Percentiles rank a stretch among this genome's conserved stretches.
Evolutionary conservation across 2,113 vertebrate genomes (phyloP).

Genomic region (Xenotilapia flavipinnis): DNA sequence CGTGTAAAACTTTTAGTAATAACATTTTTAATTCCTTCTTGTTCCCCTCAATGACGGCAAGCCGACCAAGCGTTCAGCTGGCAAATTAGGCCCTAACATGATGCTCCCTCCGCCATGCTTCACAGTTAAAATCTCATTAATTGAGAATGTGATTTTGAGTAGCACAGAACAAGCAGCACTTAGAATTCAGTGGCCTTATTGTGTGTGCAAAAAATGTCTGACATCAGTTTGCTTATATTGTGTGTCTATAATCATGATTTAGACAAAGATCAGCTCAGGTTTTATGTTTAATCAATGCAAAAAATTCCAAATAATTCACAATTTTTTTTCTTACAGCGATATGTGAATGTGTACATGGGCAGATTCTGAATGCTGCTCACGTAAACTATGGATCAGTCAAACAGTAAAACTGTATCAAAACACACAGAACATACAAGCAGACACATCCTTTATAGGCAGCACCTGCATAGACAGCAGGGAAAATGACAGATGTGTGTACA

Average conservation of each 20-base stretch:
- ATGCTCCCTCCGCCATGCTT: background rate
- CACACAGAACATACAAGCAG: background rate
- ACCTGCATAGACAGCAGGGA: constrained; percentile 7
- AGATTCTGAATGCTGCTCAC: background rate
- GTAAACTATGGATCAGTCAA: background rate
- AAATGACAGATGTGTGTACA: constrained; percentile 8
- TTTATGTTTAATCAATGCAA: background rate
- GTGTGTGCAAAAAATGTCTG: background rate
- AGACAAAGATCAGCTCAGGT: background rate
- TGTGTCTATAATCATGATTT: background rate
- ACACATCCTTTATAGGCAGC: background rate
- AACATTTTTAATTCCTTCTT: background rate
- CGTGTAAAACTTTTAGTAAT: background rate
- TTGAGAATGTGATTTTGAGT: background rate
- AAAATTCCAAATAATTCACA: background rate
- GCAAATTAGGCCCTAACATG: background rate
- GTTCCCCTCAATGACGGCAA: background rate
- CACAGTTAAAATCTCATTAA: background rate
- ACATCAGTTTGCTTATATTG: background rate
- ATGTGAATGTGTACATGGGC: background rate
- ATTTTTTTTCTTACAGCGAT: background rate
- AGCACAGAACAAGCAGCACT: background rate
- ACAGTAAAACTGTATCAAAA: background rate
- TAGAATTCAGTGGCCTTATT: background rate
- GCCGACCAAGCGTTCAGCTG: background rate